A percentile compares a stretch with the other conserved stretches of the same genome.
Conservation (phyloP, 1,140 invertebrate species). For the Calephelis virginiensis region DNA sequence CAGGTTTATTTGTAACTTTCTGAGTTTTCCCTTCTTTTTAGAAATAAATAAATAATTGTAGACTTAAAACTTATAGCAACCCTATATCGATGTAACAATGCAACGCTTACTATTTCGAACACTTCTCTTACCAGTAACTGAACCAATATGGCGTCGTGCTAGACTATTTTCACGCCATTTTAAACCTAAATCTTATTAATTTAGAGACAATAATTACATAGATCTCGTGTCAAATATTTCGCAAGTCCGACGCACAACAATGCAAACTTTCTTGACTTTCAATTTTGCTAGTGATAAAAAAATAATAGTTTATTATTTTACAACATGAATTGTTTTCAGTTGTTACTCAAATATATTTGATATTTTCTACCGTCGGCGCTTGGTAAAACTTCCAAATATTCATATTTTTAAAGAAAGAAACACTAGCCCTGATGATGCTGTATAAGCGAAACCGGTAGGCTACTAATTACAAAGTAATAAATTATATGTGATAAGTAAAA, state of each 20-base stretch:
- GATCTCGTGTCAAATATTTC: slow-evolving; percentile 3
- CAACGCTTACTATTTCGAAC: slow-evolving; percentile 10
- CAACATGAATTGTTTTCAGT: not conserved
- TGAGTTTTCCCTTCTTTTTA: no score
- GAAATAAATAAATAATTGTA: no score
- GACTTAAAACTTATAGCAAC: not conserved
- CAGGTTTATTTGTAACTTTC: no score
- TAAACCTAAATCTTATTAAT: not conserved
- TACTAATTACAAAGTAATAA: no score
- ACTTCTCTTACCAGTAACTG: slow-evolving; percentile 5
- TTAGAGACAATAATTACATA: slow-evolving; percentile 9
- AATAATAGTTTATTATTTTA: not conserved
- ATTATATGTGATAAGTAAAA: no score
- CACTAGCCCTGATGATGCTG: no score
- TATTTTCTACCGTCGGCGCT: no score
- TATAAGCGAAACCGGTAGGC: no score
- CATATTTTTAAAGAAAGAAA: no score
- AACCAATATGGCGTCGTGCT: slow-evolving; percentile 13
- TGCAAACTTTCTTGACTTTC: slow-evolving; percentile 13
- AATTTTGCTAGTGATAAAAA: not conserved
- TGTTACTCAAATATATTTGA: no score
- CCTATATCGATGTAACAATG: slow-evolving; percentile 1
- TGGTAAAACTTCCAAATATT: no score
- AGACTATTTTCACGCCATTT: slow-evolving; percentile 9
- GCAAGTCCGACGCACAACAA: slow-evolving; percentile 6